A percentile compares a stretch with the other conserved stretches of the same genome.
phyloP scores from a whole-genome alignment of 2,888 invertebrate genomes.

The Hemistola chrysoprasaria region DNA sequence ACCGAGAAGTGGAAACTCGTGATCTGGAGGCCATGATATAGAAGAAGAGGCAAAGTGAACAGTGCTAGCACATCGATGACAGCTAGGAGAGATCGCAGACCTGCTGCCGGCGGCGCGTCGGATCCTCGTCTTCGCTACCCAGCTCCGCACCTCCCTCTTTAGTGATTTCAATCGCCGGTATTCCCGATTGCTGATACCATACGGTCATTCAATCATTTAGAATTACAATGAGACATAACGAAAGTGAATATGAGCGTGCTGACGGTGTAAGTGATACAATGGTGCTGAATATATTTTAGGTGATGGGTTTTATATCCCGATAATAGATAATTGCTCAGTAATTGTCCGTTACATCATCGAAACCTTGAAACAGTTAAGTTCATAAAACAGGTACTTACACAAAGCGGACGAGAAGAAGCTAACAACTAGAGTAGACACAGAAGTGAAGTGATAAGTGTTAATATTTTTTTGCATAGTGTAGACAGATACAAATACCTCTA shows the following conservation, averaged over 20 bases:
- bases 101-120: conserved; percentile 72
- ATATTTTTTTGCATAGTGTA: conserved; percentile 20
- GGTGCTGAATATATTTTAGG: conserved; percentile 28
- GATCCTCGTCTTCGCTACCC: conserved; percentile 86
- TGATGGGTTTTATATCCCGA: conserved; percentile 21
- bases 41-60: conserved; percentile 75
- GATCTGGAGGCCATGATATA: conserved; percentile 69
- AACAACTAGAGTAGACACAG: conserved; percentile 34
- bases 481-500: too few species aligned
- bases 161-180: conserved; percentile 88
- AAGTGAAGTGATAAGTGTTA: conserved; percentile 36
- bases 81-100: conserved; percentile 78
- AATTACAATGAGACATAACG: conserved; percentile 53
- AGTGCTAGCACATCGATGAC: conserved; percentile 80
- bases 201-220: conserved; percentile 72
- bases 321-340: conserved; percentile 16
- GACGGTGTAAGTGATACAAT: conserved; percentile 43
- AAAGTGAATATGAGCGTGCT: conserved; percentile 56
- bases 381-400: conserved; percentile 29
- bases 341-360: conserved; percentile 6
- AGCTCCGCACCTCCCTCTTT: conserved; percentile 88
- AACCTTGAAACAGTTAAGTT: conserved; percentile 24
- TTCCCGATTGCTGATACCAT: conserved; percentile 81
- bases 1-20: conserved; percentile 77
- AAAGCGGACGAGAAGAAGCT: conserved; percentile 31